Evolutionary conservation across 2,113 vertebrate species (phyloP).

Genomic region (Callaeas wilsoni): DNA sequence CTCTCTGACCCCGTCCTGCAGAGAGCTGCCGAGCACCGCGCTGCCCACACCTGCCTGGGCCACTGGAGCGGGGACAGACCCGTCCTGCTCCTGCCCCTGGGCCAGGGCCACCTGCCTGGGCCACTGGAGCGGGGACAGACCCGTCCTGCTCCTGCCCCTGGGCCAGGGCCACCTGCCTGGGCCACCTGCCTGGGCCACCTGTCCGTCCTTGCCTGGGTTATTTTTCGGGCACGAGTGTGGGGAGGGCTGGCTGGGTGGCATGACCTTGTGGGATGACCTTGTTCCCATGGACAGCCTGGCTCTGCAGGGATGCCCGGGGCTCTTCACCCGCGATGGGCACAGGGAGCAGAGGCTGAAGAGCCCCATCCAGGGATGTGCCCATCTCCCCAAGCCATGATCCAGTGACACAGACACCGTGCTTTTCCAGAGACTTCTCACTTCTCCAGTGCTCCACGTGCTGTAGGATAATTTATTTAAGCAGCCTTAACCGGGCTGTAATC

Average conservation of each 20-base stretch:
- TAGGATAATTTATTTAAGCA: not conserved
- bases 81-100: not conserved
- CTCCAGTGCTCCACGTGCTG: not conserved
- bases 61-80: accelerated
- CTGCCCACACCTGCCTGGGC: not conserved
- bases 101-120: not conserved
- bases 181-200: accelerated
- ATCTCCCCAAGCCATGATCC: accelerated
- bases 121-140: accelerated
- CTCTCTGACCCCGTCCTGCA: not conserved
- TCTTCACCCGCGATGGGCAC: accelerated
- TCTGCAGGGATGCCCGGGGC: not conserved
- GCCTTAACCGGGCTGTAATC: not conserved
- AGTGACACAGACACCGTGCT: accelerated
- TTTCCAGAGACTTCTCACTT: not conserved
- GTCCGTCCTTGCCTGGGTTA: accelerated
- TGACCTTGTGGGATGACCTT: not conserved
- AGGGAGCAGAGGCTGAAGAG: not conserved
- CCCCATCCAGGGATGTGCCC: not conserved
- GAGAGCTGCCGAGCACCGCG: accelerated
- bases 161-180: not conserved
- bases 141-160: not conserved
- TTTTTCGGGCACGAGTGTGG: accelerated
- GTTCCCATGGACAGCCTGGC: accelerated
- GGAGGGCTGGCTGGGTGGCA: not conserved